Evolutionary conservation across 2,888 invertebrate species (phyloP), one percentile per base, ranked within the genome.

Genomic region (Drosophila mimica): DNA sequence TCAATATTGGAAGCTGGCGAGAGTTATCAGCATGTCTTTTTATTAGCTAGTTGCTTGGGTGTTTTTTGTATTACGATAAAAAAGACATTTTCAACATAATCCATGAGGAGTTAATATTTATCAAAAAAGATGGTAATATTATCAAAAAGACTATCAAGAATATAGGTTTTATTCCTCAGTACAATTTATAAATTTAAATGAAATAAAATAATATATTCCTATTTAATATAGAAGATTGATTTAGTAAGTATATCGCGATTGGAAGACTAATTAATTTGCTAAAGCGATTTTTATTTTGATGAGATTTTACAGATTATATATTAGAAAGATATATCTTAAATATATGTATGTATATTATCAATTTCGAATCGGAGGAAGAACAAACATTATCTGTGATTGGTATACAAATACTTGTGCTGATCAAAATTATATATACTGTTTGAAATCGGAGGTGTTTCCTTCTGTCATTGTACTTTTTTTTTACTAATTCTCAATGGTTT

Each of bases 1-100:
- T 84, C 74, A 63, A 87, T 73, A 82, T 56, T 20, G 5, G 40
- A 28, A 51, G 28, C 51, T 28, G 54, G 38, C n/a, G 30, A 49
- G 31, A 56, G 38, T 33, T 59, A 20, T 38, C n/a, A 30, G 46
- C 34, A 31, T 52, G 38, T 17, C 30, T 51, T 28, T 59, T 43
- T 36, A 61, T 56, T 33, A 40, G 52, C 9, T 20, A 49, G 53
- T 48, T 57, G 15, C 31, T 30, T 28, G 13, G 13, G 7, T 25
- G 28, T 43, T 58, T 76, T n/a, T 43, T 31, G 20, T 49, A 9
- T 17, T 43, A 30, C 49, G 71, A 54, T 56, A 58, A 51, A 57
- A 20, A 59, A 5, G 4, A 38, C n/a, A 57, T 8, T 38, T 30
- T 25, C 9, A 9, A 25, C 17, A 34, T 34, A 53, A 33, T 20